A percentile compares a stretch with the other conserved stretches of the same genome.
phyloP scores from a whole-genome alignment of 1,140 invertebrate genomes.

The Sitodiplosis mosellana region DNA sequence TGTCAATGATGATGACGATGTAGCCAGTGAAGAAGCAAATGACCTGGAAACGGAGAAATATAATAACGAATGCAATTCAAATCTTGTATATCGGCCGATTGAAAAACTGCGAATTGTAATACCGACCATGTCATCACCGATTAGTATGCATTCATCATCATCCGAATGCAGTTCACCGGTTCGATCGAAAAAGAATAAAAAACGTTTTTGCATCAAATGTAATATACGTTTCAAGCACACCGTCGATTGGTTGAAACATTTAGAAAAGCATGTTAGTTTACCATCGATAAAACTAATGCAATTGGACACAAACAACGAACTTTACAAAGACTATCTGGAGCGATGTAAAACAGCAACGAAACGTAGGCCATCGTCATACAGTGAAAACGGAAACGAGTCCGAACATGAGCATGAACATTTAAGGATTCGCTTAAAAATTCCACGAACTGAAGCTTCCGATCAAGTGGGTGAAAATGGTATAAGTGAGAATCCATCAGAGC shows the following conservation, averaged over 20 bases:
- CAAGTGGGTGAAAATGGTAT: background rate
- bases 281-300: background rate
- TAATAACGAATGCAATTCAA: background rate
- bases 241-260: background rate
- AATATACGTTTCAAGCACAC: background rate
- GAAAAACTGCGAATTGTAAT: background rate
- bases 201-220: slow-evolving; percentile 1
- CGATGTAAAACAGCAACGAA: background rate
- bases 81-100: background rate
- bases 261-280: background rate
- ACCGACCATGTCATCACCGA: background rate
- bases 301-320: background rate
- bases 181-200: background rate
- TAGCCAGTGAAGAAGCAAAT: too few relatives aligned
- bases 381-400: too few relatives aligned
- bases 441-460: background rate
- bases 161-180: background rate
- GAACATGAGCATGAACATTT: too few relatives aligned
- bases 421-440: slow-evolving; percentile 2
- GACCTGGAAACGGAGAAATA: too few relatives aligned
- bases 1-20: too few relatives aligned
- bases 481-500: background rate
- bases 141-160: slow-evolving; percentile 3
- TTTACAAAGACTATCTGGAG: background rate
- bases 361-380: background rate